Base-by-base conservation (phyloP, 1,140 invertebrate genomes). In the Bombus waltoni region DNA sequence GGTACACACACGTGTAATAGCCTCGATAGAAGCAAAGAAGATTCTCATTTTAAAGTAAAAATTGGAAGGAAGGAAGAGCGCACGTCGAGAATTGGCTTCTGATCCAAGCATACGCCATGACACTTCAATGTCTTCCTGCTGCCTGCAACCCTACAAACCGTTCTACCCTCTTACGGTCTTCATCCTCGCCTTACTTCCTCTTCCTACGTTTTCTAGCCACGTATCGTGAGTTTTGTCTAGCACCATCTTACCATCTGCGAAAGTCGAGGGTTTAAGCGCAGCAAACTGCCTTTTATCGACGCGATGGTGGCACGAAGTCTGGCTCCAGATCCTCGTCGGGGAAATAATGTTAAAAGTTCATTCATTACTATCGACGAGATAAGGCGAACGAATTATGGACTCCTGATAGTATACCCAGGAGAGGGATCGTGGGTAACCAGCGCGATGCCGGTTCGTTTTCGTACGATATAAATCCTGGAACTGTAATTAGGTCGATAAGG, bases 321-420 rank as follows among this genome's bases (percentile, higher is more conserved):
- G 9, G 38, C 11, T 11, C 1, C 89, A 85, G 80, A 80, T 83
- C 59, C 59, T 76, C 87, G 83, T 82, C 83, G 85, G 86, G 11
- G 75, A 89, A 89, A 89, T 89, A 89, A 89, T 85, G 85, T 71
- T 87, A 90, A 90, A 90, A 89, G 89, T 89, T 90, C 89, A 87
- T 90, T 90, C 89, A 68, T 90, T 90, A 89, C 81, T 70, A 85
- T 89, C 81, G 77, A 47, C 78, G 38, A 89, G 89, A 90, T 90
- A 90, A 90, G 88, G 28, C 57, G 73, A 81, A 89, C 88, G 81
- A 89, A 87, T 90, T 90, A 90, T 87, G 81, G 89, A 90, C 88
- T 90, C 65, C 73, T 81, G 89, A 89, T 90, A 89, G 85, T 89
- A 85, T 82, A 76, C 88, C 85, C 88, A 28, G 81, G 81, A 89